Evolutionary conservation across 2,113 vertebrate species (phyloP).

Genomic region (Lepisosteus oculatus): DNA sequence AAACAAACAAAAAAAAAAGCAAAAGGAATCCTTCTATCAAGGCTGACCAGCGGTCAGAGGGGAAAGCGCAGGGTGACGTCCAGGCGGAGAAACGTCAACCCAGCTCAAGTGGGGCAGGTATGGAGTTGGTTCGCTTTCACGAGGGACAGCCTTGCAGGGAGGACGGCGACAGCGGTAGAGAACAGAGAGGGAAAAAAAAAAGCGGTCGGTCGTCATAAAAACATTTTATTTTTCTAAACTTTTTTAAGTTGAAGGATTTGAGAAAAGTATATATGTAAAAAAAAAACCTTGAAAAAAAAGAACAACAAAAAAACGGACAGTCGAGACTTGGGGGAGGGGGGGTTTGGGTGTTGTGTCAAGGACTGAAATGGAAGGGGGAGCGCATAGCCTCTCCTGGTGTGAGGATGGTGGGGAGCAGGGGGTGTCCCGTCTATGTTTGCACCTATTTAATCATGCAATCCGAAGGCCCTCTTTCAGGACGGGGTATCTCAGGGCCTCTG

Average conservation of each 20-base stretch:
- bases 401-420: no score
- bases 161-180: constrained; percentile 12
- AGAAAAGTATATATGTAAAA: constrained; percentile 50
- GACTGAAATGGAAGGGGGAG: constrained; percentile 4
- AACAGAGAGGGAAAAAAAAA: constrained; percentile 39
- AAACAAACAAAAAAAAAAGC: constrained; percentile 28
- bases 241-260: constrained; percentile 71
- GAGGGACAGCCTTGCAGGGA: constrained; percentile 51
- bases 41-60: constrained; percentile 32
- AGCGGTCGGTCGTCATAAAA: constrained; percentile 56
- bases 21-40: constrained; percentile 47
- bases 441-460: no score
- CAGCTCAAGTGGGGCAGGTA: constrained; percentile 34
- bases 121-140: constrained; percentile 38
- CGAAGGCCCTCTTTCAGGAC: no score
- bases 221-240: constrained; percentile 76
- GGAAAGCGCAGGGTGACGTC: constrained; percentile 32
- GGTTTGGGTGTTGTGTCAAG: constrained; percentile 18
- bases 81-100: constrained; percentile 31
- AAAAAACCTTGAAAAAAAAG: constrained; percentile 40
- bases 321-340: constrained; percentile 17
- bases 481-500: no score
- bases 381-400: background rate
- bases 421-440: no score
- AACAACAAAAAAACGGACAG: constrained; percentile 31